phyloP scores from a whole-genome alignment of 2,113 vertebrate genomes.

The Bos indicus region DNA sequence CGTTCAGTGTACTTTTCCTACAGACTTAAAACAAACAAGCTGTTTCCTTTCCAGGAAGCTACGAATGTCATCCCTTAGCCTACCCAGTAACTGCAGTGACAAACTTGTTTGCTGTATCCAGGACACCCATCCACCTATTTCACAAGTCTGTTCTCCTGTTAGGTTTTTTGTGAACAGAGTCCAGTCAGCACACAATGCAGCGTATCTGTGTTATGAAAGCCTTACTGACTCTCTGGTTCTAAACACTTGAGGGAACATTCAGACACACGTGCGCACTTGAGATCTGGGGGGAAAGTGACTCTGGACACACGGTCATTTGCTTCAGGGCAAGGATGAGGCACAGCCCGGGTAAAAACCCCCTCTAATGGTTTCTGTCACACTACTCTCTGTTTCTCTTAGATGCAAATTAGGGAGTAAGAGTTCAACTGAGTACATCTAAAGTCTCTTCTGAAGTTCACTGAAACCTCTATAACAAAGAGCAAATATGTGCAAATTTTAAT shows the following conservation, averaged over 20 bases:
- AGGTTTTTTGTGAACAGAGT: neutral
- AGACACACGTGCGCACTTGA: neutral
- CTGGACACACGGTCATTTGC: neutral
- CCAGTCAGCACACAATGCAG: neutral
- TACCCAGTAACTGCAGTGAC: neutral
- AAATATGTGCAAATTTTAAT: neutral
- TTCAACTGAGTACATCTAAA: neutral
- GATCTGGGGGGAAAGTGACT: neutral
- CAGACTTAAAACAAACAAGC: constrained; percentile 1
- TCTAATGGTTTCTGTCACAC: neutral
- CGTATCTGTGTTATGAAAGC: neutral
- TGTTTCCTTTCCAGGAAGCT: constrained; percentile 44
- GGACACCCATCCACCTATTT: neutral
- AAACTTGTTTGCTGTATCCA: neutral
- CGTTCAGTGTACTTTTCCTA: neutral
- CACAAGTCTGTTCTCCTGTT: neutral
- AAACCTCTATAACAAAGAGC: neutral
- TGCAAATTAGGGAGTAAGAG: neutral
- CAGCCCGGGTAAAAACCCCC: neutral
- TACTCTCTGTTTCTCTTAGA: neutral
- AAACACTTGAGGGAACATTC: neutral
- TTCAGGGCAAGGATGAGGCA: neutral
- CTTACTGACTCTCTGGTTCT: neutral
- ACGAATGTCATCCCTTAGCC: neutral
- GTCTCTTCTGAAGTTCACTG: neutral